These are phyloP conservation scores for Rhyacichthys aspro DNA, from an alignment of 2,797 vertebrate genomes.

Conservation along the genomic window DNA sequence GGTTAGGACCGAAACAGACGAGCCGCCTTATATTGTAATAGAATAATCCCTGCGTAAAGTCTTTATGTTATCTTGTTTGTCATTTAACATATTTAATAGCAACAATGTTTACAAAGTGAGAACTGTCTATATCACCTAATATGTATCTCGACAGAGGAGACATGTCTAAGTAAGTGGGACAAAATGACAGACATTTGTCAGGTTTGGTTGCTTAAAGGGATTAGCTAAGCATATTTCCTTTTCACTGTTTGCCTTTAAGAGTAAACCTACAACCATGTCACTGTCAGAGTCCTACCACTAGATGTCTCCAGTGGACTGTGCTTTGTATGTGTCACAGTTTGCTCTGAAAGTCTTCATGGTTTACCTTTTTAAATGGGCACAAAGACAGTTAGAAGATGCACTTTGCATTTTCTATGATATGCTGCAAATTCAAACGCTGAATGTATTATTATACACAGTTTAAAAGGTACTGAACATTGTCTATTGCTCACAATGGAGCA, in stretches of 20 bases:
- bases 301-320: not conserved
- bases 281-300: not conserved
- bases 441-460: not conserved
- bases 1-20: constrained; percentile 1
- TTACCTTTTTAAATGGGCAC: not conserved
- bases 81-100: not conserved
- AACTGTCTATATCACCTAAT: too few relatives aligned
- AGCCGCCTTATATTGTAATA: constrained; percentile 29
- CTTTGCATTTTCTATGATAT: too few relatives aligned
- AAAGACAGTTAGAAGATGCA: not conserved
- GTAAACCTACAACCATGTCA: not conserved
- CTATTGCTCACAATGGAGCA: not conserved
- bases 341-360: not conserved
- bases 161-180: too few relatives aligned
- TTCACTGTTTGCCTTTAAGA: not conserved
- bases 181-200: too few relatives aligned
- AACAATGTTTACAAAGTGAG: too few relatives aligned
- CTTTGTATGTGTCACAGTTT: too few relatives aligned
- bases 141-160: too few relatives aligned
- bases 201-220: too few relatives aligned
- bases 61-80: not conserved
- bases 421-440: not conserved
- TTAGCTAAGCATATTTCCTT: not conserved
- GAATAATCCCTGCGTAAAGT: constrained; percentile 26
- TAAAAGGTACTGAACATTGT: too few relatives aligned